Evolutionary conservation across 2,888 invertebrate genomes (phyloP).

Genomic region (Apamea sordens): DNA sequence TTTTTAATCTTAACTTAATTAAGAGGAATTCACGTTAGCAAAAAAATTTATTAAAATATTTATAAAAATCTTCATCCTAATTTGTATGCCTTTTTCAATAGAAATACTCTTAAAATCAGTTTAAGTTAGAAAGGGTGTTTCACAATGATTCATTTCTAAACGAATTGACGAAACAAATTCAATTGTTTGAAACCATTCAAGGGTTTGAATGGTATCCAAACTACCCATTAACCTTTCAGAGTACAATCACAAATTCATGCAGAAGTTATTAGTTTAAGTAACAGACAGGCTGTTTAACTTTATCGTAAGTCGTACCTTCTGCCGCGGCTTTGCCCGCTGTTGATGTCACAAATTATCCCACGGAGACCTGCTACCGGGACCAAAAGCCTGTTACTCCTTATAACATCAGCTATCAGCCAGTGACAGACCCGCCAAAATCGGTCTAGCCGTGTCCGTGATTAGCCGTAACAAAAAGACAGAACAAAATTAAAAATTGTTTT

Average conservation of each 20-base stretch:
- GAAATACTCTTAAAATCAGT: neutral
- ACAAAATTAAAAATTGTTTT: no score
- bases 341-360: no score
- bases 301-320: neutral
- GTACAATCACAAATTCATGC: slow-evolving; percentile 11
- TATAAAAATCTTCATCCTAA: neutral
- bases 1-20: neutral
- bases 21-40: neutral
- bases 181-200: neutral
- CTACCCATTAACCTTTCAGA: neutral
- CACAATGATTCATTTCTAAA: neutral
- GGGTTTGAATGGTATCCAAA: slow-evolving; percentile 6
- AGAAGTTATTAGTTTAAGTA: slow-evolving; percentile 2
- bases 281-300: slow-evolving; percentile 14
- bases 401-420: no score
- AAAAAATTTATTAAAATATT: neutral
- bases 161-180: neutral
- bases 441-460: no score
- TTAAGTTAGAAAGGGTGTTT: neutral
- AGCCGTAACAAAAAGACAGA: no score
- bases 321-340: no score
- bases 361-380: no score
- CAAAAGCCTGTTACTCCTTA: no score
- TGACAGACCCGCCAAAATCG: no score
- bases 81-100: neutral